Evolutionary conservation across 2,888 invertebrate genomes (phyloP).

Genomic region (Malthinus flaveolus): DNA sequence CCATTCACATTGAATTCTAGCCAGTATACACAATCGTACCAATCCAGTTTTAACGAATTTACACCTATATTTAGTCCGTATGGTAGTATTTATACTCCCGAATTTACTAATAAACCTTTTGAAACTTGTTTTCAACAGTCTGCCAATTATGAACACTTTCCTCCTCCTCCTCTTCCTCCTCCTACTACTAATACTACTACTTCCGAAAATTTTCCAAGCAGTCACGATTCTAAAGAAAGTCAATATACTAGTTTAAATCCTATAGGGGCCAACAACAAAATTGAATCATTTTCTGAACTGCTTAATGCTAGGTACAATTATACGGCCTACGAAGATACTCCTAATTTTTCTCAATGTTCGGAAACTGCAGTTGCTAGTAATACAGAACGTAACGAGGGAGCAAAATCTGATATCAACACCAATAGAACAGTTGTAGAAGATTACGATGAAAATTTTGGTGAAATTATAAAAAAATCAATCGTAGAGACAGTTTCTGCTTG

Average conservation of each 20-base stretch:
- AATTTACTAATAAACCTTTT: constrained; percentile 55
- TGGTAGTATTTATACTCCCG: constrained; percentile 47
- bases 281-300: constrained; percentile 69
- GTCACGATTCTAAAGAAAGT: constrained; percentile 57
- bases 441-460: constrained; percentile 80
- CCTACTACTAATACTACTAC: no score
- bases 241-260: constrained; percentile 72
- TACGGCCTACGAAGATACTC: constrained; percentile 56
- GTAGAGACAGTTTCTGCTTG: constrained; percentile 88
- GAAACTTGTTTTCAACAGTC: constrained; percentile 53
- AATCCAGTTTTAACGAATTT: constrained; percentile 49
- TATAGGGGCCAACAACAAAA: constrained; percentile 68
- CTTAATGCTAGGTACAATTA: constrained; percentile 62
- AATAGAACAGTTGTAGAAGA: constrained; percentile 49
- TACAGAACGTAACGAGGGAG: constrained; percentile 27
- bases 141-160: constrained; percentile 61
- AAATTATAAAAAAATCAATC: constrained; percentile 91
- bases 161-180: no score
- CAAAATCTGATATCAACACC: constrained; percentile 42
- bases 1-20: constrained; percentile 41
- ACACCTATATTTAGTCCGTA: constrained; percentile 57
- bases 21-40: constrained; percentile 49
- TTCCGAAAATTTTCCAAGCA: constrained; percentile 49
- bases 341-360: constrained; percentile 41
- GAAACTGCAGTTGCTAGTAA: constrained; percentile 30